Conservation (phyloP, 2,797 vertebrate genomes). For the Gallinago nigripennis region DNA sequence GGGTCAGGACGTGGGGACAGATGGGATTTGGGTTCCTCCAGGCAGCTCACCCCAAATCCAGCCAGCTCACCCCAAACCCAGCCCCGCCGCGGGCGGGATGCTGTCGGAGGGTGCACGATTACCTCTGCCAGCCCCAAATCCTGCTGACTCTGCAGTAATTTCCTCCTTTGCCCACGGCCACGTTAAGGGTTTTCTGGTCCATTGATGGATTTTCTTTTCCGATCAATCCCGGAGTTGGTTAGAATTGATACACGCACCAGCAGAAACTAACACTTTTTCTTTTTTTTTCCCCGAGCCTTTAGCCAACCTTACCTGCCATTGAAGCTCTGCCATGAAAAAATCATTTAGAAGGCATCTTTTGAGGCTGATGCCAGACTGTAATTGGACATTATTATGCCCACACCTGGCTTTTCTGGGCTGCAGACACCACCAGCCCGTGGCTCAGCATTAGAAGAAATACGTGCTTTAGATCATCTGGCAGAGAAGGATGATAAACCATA, state of each 20-base stretch:
- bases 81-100: not conserved
- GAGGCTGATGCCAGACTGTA: not conserved
- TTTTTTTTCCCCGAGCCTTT: not conserved
- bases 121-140: not conserved
- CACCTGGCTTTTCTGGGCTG: not conserved
- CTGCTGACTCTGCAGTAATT: not conserved
- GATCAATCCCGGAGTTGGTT: not conserved
- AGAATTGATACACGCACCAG: not conserved
- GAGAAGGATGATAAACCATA: not conserved
- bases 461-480: not conserved
- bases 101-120: fast-evolving
- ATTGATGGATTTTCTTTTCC: not conserved
- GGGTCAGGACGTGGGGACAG: not conserved
- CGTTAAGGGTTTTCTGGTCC: not conserved
- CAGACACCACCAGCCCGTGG: not conserved
- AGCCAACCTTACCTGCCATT: not conserved
- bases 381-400: not conserved
- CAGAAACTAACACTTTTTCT: not conserved
- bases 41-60: not conserved
- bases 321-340: not conserved
- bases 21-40: not conserved
- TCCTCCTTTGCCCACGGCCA: not conserved
- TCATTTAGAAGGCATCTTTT: not conserved
- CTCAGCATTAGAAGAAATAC: not conserved
- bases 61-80: not conserved